A percentile compares a stretch with the other conserved stretches of the same genome.
Conservation (phyloP, 2,113 vertebrate genomes). For the Mormyrus lacerda region DNA sequence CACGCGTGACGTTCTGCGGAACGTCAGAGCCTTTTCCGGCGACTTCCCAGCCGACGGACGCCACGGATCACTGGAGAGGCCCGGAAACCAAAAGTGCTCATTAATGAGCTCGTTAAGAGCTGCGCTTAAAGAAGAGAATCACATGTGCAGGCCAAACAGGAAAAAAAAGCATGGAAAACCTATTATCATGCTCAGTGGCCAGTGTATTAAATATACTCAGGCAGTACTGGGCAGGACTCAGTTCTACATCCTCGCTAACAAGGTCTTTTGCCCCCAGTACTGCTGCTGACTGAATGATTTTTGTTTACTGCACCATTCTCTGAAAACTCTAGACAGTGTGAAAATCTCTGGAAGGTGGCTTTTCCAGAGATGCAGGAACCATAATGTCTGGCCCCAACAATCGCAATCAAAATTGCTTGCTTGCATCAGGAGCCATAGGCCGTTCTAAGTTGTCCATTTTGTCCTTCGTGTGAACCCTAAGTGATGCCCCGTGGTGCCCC, state of each 20-base stretch:
- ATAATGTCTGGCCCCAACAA: background rate
- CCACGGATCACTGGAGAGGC: background rate
- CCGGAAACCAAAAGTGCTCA: background rate
- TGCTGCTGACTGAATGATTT: background rate
- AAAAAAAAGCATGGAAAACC: background rate
- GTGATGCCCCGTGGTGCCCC: background rate
- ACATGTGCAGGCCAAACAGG: background rate
- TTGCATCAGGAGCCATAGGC: background rate
- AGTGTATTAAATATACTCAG: background rate
- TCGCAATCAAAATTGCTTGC: background rate
- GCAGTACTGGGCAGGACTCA: background rate
- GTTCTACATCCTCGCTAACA: background rate
- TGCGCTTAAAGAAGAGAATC: background rate
- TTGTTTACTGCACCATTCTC: too few relatives aligned
- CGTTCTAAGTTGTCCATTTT: background rate
- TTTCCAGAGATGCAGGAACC: background rate
- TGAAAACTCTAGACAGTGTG: background rate
- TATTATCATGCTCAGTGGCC: background rate
- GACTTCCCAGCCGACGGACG: background rate
- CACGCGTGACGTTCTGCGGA: conserved; percentile 56
- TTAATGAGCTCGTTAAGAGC: background rate
- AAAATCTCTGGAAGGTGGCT: background rate
- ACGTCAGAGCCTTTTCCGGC: conserved; percentile 41
- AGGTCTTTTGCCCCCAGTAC: background rate
- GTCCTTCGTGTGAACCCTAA: background rate